Evolutionary conservation across 2,888 invertebrate genomes (phyloP).

Genomic region (Thecocarcelia acutangulata): DNA sequence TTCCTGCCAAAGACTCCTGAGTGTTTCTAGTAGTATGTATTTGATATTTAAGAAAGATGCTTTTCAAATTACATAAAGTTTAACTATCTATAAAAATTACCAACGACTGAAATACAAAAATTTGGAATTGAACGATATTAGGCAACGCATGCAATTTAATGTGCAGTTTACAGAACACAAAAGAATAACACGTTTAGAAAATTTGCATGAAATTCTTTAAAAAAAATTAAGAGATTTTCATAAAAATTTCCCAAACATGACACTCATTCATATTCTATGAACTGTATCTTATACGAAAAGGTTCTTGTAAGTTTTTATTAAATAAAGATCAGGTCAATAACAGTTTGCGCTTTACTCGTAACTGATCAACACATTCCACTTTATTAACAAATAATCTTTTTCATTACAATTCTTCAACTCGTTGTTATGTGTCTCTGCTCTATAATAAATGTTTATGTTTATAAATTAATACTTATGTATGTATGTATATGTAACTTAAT

Average conservation of each 20-base stretch:
- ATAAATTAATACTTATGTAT: conserved; percentile 6
- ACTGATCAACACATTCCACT: conserved; percentile 41
- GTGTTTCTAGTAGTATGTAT: background rate
- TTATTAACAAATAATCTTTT: conserved; percentile 23
- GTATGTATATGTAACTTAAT: background rate
- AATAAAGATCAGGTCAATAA: conserved; percentile 34
- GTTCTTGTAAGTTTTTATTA: background rate
- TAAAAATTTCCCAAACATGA: too few species aligned
- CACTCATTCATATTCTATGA: too few species aligned
- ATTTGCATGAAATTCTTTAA: too few species aligned
- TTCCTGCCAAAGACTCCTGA: background rate
- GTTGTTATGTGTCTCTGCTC: conserved; percentile 44
- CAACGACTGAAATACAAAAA: too few species aligned
- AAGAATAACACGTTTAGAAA: too few species aligned
- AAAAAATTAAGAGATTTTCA: too few species aligned
- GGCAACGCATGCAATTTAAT: too few species aligned
- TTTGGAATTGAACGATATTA: too few species aligned
- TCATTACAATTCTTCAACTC: background rate
- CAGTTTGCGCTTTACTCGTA: conserved; percentile 12
- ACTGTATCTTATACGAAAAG: background rate
- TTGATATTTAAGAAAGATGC: too few species aligned
- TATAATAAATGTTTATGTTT: conserved; percentile 36
- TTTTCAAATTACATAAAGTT: too few species aligned
- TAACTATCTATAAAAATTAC: too few species aligned
- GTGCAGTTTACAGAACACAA: too few species aligned